Conservation (phyloP, 2,888 invertebrate species). For the Cacoxenus indagator region DNA sequence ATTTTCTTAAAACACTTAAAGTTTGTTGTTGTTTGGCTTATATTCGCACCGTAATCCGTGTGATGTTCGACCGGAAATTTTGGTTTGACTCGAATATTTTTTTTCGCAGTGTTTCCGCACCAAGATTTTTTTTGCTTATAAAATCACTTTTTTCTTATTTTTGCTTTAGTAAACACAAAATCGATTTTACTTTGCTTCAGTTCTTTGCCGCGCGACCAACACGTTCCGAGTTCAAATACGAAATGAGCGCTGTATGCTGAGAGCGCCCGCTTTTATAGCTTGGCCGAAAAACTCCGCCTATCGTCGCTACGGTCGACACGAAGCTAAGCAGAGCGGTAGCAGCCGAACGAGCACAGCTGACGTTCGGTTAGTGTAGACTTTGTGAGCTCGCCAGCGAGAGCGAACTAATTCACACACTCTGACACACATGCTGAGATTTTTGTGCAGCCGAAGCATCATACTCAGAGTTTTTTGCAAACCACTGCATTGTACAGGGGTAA, state of each 20-base stretch:
- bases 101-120: slow-evolving; percentile 16
- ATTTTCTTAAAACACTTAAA: slow-evolving; percentile 49
- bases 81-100: no score
- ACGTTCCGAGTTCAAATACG: slow-evolving; percentile 51
- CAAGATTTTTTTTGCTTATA: slow-evolving; percentile 40
- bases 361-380: not conserved
- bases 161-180: slow-evolving; percentile 10
- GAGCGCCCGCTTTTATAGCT: not conserved
- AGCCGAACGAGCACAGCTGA: not conserved
- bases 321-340: not conserved
- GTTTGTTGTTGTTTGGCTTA: slow-evolving; percentile 34
- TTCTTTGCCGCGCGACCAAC: slow-evolving; percentile 47
- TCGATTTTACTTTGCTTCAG: slow-evolving; percentile 9
- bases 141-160: slow-evolving; percentile 28
- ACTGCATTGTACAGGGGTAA: no score
- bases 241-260: not conserved
- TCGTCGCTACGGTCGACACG: slow-evolving; percentile 26
- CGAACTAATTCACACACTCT: no score
- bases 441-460: no score
- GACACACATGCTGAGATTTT: no score
- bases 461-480: no score
- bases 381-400: not conserved
- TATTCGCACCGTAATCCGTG: slow-evolving; percentile 41
- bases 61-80: slow-evolving; percentile 25
- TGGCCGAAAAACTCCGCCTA: slow-evolving; percentile 50